Evolutionary conservation across 2,113 vertebrate species (phyloP).

Genomic region (Taxidea taxus): DNA sequence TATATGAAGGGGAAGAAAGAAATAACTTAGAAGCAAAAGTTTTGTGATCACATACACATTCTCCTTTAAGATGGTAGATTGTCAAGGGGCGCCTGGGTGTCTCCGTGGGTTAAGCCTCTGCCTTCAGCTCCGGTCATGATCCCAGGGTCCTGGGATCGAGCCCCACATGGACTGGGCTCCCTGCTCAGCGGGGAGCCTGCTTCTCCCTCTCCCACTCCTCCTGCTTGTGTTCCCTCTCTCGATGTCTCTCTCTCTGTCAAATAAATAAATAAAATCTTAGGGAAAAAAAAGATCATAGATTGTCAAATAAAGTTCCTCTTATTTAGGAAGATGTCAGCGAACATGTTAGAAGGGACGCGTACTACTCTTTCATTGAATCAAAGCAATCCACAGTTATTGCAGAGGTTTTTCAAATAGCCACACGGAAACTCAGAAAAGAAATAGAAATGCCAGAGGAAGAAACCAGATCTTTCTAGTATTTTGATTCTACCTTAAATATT

Average conservation of each 20-base stretch:
- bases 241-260: too few relatives aligned
- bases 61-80: neutral
- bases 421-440: neutral
- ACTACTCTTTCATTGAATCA: neutral
- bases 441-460: neutral
- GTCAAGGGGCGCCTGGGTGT: neutral
- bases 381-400: neutral
- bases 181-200: too few relatives aligned
- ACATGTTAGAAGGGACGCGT: neutral
- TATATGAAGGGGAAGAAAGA: neutral
- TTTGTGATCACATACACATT: neutral
- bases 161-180: too few relatives aligned
- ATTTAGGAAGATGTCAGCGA: neutral
- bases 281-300: neutral
- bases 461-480: neutral
- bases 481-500: neutral
- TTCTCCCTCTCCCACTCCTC: too few relatives aligned
- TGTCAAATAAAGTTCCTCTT: constrained; percentile 6
- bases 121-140: too few relatives aligned
- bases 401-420: neutral
- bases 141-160: too few relatives aligned
- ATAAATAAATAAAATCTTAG: too few relatives aligned
- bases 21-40: neutral
- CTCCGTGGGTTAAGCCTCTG: neutral
- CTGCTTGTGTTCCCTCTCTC: too few relatives aligned